Percentiles rank a stretch among this genome's conserved stretches.
These are phyloP conservation scores for Mizuhopecten yessoensis DNA, from an alignment of 1,140 invertebrate species.

Conservation along the genomic window DNA sequence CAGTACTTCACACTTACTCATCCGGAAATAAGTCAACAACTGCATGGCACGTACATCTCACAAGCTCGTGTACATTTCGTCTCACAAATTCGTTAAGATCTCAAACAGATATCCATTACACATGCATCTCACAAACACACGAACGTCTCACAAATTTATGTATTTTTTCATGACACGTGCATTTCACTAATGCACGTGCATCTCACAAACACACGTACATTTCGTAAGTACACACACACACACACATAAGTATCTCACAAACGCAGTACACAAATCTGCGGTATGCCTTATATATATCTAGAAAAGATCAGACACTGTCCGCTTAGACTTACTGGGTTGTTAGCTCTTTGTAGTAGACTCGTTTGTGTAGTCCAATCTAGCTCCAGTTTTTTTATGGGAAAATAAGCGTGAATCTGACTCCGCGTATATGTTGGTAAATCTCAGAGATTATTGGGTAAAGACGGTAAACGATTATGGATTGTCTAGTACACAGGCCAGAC, in stretches of 20 bases:
- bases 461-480: background rate
- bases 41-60: too few relatives aligned
- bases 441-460: background rate
- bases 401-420: background rate
- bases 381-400: background rate
- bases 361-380: background rate
- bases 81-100: too few relatives aligned
- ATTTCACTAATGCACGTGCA: too few relatives aligned
- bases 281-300: background rate
- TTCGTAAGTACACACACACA: background rate
- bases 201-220: too few relatives aligned
- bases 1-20: too few relatives aligned
- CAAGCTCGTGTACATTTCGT: too few relatives aligned
- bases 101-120: too few relatives aligned
- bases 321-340: background rate
- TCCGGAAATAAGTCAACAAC: too few relatives aligned
- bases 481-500: background rate
- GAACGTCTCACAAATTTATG: too few relatives aligned
- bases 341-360: background rate
- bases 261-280: background rate
- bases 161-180: too few relatives aligned
- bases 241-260: background rate
- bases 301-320: background rate
- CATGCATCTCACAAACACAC: too few relatives aligned
- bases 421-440: background rate